phyloP scores from a whole-genome alignment of 1,140 invertebrate species.

The Lordiphosa clarofinis region DNA sequence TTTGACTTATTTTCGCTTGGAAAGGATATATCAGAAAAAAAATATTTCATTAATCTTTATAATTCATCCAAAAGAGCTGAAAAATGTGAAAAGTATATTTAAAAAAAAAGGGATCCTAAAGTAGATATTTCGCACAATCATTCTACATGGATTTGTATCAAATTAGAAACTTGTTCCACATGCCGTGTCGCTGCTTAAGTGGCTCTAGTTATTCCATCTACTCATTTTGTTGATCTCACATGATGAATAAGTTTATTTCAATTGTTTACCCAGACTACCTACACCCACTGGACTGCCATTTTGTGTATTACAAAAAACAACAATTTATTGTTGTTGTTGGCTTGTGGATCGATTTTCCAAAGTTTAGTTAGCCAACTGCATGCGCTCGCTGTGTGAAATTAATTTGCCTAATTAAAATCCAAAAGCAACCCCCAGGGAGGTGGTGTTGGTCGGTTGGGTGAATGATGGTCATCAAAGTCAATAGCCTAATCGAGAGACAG shows the following conservation, averaged over 20 bases:
- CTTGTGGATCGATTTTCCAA: conserved; percentile 37
- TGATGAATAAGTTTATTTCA: conserved; percentile 43
- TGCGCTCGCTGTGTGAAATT: conserved; percentile 39
- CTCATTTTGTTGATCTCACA: conserved; percentile 26
- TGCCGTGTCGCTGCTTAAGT: too few species aligned
- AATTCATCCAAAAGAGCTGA: too few species aligned
- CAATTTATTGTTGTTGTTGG: conserved; percentile 6
- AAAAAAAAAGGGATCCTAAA: too few species aligned
- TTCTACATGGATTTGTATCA: too few species aligned
- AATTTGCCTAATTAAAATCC: conserved; percentile 69
- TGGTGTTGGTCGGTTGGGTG: not conserved
- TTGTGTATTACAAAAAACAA: conserved; percentile 14
- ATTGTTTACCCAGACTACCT: conserved; percentile 22
- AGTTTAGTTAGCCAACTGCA: conserved; percentile 20
- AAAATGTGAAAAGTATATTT: too few species aligned
- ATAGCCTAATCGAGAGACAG: conserved; percentile 38
- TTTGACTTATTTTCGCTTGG: too few species aligned
- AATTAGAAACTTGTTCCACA: too few species aligned
- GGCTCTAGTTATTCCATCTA: too few species aligned
- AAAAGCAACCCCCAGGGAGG: conserved; percentile 4
- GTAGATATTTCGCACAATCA: too few species aligned
- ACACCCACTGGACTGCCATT: conserved; percentile 10
- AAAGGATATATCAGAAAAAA: too few species aligned
- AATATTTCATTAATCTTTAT: too few species aligned
- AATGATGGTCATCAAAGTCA: conserved; percentile 19